Base-by-base conservation (phyloP, 2,113 vertebrate genomes). In the Coptodon bakossiorum region DNA sequence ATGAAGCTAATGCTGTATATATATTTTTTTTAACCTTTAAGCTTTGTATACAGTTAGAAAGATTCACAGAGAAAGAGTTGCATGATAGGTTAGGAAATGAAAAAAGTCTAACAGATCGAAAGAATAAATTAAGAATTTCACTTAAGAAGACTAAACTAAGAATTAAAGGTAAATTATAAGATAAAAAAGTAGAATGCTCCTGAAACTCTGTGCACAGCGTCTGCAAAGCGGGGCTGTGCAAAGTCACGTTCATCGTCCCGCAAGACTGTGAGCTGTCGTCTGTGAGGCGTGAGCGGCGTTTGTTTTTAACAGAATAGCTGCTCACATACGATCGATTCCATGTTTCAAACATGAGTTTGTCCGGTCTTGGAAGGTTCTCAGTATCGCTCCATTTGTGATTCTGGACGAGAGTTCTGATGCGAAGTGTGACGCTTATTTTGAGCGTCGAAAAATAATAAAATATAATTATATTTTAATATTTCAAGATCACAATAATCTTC, bases 371-470 rank as follows among this genome's bases (percentile, higher is more conserved):
- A 17, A 59, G 57, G 0, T 59, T 31, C 27, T 59, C 57, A 6
- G 5, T 2, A 59, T 6, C 14, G 7, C 14, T 31, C 14, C 57
- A 31, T 17, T 59, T 59, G 1, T 59, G 1, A 59, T 59, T 59
- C 57, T 59, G 27, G 8, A 59, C 1, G 1, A 17, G 53, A 13
- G 6, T 13, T 57, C 4, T 29, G 56, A 57, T 57, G 13, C 2
- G 2, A 57, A 57, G 24, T 29, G 54, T 29, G 54, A 57, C 3
- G 1, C 24, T 57, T 57, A 57, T 57, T 59, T 2, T 59, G 3
- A 59, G 5, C 0, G 0, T 31, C 3, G 0, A 31, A 31, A 59
- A 59, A 17, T 59, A 59, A 59, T 9, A 17, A 59, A 17, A 31
- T 59, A 9, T 59, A 31, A 59, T 59, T 59, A 4, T 31, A 59